Evolutionary conservation across 2,113 vertebrate genomes (phyloP).

Genomic region (Procavia capensis): DNA sequence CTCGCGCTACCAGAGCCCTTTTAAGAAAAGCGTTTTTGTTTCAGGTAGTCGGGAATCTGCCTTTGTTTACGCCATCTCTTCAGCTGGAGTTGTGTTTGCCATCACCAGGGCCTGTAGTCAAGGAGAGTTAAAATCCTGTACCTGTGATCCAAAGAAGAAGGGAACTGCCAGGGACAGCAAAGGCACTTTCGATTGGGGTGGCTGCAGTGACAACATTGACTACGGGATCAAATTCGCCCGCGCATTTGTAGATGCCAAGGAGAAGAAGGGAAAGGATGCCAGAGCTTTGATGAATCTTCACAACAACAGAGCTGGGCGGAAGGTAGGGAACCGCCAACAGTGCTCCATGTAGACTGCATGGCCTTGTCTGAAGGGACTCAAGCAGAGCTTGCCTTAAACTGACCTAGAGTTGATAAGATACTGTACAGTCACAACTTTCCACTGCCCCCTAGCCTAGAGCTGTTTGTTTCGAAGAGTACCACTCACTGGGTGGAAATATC

Average conservation of each 20-base stretch:
- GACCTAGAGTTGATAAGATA: background rate
- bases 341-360: background rate
- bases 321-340: conserved; percentile 86
- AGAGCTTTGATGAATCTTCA: conserved; percentile 96
- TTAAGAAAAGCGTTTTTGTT: conserved; percentile 75
- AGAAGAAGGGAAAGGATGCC: conserved; percentile 93
- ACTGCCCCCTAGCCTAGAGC: background rate
- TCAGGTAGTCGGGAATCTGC: conserved; percentile 96
- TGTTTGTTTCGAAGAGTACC: conserved; percentile 7
- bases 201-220: conserved; percentile 97
- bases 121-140: conserved; percentile 96
- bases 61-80: conserved; percentile 97
- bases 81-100: conserved; percentile 96
- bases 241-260: conserved; percentile 95
- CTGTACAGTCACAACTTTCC: background rate
- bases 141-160: conserved; percentile 95
- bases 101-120: conserved; percentile 97
- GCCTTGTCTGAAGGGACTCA: background rate
- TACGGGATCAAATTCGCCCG: conserved; percentile 95
- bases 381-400: background rate
- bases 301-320: conserved; percentile 96
- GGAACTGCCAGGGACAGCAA: conserved; percentile 92
- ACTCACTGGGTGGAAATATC: background rate
- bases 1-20: background rate
- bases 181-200: conserved; percentile 96